Conservation (phyloP, 1,140 invertebrate genomes). For the Anastrepha ludens region DNA sequence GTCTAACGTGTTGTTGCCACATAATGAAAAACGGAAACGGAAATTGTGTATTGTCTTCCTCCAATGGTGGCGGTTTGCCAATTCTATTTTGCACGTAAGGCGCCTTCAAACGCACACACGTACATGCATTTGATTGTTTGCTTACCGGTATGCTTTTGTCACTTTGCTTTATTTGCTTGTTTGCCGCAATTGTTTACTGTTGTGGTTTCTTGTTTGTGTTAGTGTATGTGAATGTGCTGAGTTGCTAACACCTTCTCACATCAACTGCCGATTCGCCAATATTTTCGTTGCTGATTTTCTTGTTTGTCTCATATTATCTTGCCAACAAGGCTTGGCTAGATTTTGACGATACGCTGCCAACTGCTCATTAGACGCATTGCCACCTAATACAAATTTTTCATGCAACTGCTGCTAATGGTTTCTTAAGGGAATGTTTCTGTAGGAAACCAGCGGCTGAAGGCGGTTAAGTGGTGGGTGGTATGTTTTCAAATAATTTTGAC, state of each 20-base stretch:
- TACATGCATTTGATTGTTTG: not conserved
- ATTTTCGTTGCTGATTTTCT: slow-evolving; percentile 11
- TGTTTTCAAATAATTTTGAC: not conserved
- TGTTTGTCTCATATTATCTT: not conserved
- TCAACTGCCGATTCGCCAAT: not conserved
- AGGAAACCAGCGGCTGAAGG: not conserved
- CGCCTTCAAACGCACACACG: not conserved
- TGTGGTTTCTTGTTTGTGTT: slow-evolving; percentile 1
- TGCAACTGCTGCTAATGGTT: not conserved
- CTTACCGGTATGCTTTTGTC: not conserved
- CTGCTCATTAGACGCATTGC: slow-evolving; percentile 46
- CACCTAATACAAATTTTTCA: not conserved
- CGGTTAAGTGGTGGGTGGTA: not conserved
- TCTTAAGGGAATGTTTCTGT: not conserved
- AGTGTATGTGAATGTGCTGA: not conserved
- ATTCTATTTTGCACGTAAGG: not conserved
- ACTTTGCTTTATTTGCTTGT: not conserved
- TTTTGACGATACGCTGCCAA: not conserved
- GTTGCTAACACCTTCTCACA: slow-evolving; percentile 26
- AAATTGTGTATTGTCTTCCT: slow-evolving; percentile 44
- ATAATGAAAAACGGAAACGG: slow-evolving; percentile 56
- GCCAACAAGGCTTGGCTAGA: slow-evolving; percentile 23
- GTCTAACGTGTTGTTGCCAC: not conserved
- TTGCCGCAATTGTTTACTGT: slow-evolving; percentile 10
- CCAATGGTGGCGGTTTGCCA: slow-evolving; percentile 18